phyloP scores from a whole-genome alignment of 2,888 invertebrate genomes.

The Thereva unica region DNA sequence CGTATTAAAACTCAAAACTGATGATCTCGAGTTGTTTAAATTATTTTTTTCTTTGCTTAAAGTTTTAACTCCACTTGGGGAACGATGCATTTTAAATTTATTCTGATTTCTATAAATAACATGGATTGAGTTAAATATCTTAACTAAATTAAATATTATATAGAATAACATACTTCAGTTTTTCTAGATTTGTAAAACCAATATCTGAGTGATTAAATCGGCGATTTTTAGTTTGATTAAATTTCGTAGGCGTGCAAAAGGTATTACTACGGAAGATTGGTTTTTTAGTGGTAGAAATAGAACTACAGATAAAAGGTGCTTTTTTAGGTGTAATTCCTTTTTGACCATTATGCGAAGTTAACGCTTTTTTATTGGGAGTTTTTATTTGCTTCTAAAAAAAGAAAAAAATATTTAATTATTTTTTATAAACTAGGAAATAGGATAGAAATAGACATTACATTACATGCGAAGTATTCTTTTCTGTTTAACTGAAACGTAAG shows the following conservation, averaged over 20 bases:
- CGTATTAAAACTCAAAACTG: constrained; percentile 47
- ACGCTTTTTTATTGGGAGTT: too few species aligned
- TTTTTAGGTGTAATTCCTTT: too few species aligned
- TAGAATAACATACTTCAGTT: constrained; percentile 44
- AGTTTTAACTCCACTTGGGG: background rate
- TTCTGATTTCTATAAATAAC: constrained; percentile 27
- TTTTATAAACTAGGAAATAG: too few species aligned
- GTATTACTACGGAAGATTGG: constrained; percentile 44
- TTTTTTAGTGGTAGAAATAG: background rate
- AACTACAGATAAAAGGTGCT: too few species aligned
- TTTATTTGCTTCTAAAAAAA: too few species aligned
- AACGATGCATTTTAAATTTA: background rate
- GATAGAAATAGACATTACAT: too few species aligned
- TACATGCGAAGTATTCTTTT: too few species aligned
- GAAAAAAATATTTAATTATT: too few species aligned
- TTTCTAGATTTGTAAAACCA: constrained; percentile 47
- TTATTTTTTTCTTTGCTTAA: constrained; percentile 29
- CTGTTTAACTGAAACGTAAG: too few species aligned
- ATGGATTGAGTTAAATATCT: background rate
- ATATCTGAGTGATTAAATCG: constrained; percentile 48
- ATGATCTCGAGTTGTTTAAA: constrained; percentile 45
- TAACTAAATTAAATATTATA: background rate
- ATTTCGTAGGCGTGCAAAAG: constrained; percentile 48
- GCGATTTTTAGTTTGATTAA: constrained; percentile 40
- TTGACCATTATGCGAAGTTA: too few species aligned